phyloP scores from a whole-genome alignment of 2,113 vertebrate genomes.

The Zosterops japonicus region DNA sequence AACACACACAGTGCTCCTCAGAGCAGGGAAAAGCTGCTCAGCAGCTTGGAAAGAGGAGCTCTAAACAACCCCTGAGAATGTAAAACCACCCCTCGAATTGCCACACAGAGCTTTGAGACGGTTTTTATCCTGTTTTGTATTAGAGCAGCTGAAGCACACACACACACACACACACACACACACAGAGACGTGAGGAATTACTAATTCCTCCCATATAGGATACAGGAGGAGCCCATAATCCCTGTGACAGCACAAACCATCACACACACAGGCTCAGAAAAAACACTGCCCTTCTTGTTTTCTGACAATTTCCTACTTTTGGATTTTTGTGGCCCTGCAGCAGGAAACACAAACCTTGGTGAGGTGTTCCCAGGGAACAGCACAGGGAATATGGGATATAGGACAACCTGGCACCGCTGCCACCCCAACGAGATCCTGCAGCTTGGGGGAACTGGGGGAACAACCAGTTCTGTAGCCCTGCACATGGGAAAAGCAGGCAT shows the following conservation, averaged over 20 bases:
- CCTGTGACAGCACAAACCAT: not conserved
- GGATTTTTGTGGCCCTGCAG: not conserved
- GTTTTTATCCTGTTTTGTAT: not conserved
- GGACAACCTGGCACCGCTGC: not conserved
- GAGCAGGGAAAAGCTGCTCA: not conserved
- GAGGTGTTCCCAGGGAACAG: not conserved
- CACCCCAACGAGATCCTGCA: not conserved
- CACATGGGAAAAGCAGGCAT: not conserved
- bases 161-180: not conserved
- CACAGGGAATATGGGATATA: not conserved
- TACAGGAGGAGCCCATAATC: not conserved
- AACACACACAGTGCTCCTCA: fast-evolving
- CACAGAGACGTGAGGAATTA: not conserved
- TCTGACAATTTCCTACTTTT: not conserved
- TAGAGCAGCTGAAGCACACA: not conserved
- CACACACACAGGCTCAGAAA: not conserved
- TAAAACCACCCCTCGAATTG: not conserved
- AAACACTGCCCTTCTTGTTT: not conserved
- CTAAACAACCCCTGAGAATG: not conserved
- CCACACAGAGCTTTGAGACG: not conserved
- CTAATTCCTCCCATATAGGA: not conserved
- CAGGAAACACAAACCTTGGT: not conserved
- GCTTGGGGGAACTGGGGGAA: not conserved
- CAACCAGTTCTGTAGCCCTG: not conserved
- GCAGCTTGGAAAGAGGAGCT: not conserved